Evolutionary conservation across 1,140 invertebrate genomes (phyloP), one percentile per base, ranked within the genome.

Genomic region (Bombus affinis): DNA sequence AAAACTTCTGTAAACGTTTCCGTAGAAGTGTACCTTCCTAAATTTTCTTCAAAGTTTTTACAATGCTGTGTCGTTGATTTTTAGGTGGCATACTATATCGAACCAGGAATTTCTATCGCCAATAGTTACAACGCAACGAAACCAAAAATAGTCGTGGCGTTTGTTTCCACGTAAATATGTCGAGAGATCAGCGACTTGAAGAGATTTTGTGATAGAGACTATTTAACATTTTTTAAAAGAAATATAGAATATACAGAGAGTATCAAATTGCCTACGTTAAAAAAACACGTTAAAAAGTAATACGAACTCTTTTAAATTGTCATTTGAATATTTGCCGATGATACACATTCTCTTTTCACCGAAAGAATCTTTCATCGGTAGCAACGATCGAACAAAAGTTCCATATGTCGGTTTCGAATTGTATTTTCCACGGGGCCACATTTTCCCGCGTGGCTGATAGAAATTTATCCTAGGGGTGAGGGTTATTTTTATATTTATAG

Each of bases 401-500:
- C 93, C 94, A 93, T 93, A 94, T 94, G 92, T 93, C 90, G 91
- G 90, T 92, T 92, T 92, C 88, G 87, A 93, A 91, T 94, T 90
- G 93, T 90, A 88, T 91, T 94, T 93, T 92, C 89, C 89, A 92
- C 90, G 85, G 47, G 77, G 88, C 28, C 78, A 57, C 65, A 68
- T 75, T 83, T 81, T 68, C 78, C 76, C 78, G 65, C 76, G 35
- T 65, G 88, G 47, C 85, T 89, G 84, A 78, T 84, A 76, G 65
- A 78, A 85, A 81, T 44, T 75, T 76, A 87, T 81, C 87, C 80
- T 68, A 84, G 83, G 82, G 80, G 89, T 83, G 83, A 89, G 92
- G 91, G 92, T 83, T 92, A 91, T 86, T 92, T 92, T 93, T 92
- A 93, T 94, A 95, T 94, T 94, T 94, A 94, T 94, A 89, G 90